phyloP scores from a whole-genome alignment of 2,797 vertebrate species.

The Melanotaenia pygmaea region DNA sequence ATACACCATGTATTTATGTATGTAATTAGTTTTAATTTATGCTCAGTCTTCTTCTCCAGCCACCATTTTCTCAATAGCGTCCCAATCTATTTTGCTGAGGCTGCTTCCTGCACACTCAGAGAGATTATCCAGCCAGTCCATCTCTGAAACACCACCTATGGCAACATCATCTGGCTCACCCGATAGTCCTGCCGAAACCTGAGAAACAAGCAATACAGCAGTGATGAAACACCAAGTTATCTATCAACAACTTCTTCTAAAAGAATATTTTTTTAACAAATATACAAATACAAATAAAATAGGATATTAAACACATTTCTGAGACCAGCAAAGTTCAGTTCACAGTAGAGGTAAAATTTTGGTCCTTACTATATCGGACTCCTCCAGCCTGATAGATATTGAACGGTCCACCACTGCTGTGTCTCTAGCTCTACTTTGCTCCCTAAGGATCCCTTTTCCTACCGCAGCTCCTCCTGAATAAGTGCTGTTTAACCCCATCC shows the following conservation, averaged over 20 bases:
- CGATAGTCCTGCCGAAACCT: conserved; percentile 61
- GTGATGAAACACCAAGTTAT: conserved; percentile 1
- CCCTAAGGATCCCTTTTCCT: conserved; percentile 32
- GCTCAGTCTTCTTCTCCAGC: conserved; percentile 76
- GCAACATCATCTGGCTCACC: conserved; percentile 42
- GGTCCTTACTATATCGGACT: conserved; percentile 52
- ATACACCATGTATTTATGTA: neutral
- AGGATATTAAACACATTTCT: neutral
- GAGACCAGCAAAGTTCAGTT: neutral
- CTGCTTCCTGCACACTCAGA: conserved; percentile 87
- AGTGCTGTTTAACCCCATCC: conserved; percentile 5
- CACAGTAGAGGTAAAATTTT: neutral
- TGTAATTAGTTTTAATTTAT: neutral
- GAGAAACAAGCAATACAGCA: conserved; percentile 5
- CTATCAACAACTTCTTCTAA: neutral
- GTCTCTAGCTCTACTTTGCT: conserved; percentile 46
- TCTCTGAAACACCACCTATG: conserved; percentile 3
- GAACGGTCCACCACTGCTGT: conserved; percentile 72
- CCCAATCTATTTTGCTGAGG: conserved; percentile 94
- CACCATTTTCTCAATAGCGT: conserved; percentile 88
- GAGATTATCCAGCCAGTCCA: conserved; percentile 70
- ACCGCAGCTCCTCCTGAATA: conserved; percentile 6
- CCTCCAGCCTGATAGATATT: conserved; percentile 69
- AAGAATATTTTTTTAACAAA: neutral
- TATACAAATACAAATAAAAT: neutral